Percentiles rank a stretch among this genome's conserved stretches.
phyloP scores from a whole-genome alignment of 2,888 invertebrate species.

The Heliconius ismenius region DNA sequence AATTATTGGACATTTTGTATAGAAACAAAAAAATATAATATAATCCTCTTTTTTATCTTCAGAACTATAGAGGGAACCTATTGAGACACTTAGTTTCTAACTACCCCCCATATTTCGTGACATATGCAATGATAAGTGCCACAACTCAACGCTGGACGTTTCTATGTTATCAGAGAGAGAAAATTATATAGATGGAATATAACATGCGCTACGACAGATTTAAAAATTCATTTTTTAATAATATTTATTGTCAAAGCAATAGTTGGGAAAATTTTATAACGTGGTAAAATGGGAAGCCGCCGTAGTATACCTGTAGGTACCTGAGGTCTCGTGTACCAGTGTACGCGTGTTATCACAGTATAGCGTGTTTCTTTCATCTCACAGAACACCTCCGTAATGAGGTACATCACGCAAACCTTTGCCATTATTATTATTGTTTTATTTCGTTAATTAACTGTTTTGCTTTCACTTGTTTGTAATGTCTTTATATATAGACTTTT shows the following conservation, averaged over 20 bases:
- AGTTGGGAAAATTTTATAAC: background rate
- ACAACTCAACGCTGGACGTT: too few relatives aligned
- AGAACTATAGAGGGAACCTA: too few relatives aligned
- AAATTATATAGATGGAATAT: background rate
- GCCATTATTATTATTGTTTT: slow-evolving; percentile 26
- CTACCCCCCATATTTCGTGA: too few relatives aligned
- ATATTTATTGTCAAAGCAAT: background rate
- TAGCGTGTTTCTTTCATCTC: slow-evolving; percentile 24
- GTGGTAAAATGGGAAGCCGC: background rate
- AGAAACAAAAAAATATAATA: too few relatives aligned
- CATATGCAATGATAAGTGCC: too few relatives aligned
- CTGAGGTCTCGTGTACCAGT: background rate
- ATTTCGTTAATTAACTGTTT: slow-evolving; percentile 27
- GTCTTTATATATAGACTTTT: background rate
- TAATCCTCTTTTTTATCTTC: too few relatives aligned
- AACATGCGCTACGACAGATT: background rate
- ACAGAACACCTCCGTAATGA: slow-evolving; percentile 24
- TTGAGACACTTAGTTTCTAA: too few relatives aligned
- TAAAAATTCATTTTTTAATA: background rate
- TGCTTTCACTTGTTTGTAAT: slow-evolving; percentile 8
- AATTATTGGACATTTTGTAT: too few relatives aligned
- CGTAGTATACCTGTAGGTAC: background rate
- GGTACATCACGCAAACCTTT: slow-evolving; percentile 27
- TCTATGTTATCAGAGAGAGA: background rate
- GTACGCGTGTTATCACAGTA: slow-evolving; percentile 1